Percentiles rank a stretch among this genome's conserved stretches.
These are phyloP conservation scores for Myrmecophaga tridactyla DNA, from an alignment of 2,113 vertebrate species.

Conservation along the genomic window DNA sequence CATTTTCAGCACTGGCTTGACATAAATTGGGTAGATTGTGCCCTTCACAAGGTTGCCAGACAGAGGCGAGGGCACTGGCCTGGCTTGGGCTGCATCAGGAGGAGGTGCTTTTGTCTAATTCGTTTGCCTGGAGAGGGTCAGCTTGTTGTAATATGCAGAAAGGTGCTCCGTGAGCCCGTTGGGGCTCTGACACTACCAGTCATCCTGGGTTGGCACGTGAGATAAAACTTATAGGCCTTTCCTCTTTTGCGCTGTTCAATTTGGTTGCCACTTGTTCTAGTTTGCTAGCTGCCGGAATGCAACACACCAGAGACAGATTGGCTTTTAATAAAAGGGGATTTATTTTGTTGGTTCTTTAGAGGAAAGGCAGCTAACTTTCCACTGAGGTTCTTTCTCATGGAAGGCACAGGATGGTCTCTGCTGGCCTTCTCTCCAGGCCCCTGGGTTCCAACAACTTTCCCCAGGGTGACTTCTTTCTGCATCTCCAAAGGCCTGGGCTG, in stretches of 20 bases:
- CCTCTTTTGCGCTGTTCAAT: background rate
- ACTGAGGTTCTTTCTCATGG: no score
- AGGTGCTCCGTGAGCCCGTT: background rate
- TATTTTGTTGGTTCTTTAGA: no score
- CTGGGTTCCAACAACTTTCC: no score
- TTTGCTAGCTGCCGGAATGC: no score
- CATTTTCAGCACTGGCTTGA: background rate
- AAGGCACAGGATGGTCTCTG: no score
- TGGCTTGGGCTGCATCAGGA: background rate
- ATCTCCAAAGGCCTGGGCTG: no score
- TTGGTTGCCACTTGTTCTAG: no score
- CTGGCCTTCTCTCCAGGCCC: no score
- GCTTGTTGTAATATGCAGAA: constrained; percentile 20
- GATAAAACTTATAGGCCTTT: constrained; percentile 27
- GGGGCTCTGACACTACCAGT: background rate
- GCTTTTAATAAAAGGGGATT: no score
- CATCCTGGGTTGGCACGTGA: background rate
- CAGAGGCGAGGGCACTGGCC: background rate
- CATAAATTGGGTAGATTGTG: background rate
- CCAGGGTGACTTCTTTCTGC: no score
- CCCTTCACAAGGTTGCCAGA: background rate
- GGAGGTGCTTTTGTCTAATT: background rate
- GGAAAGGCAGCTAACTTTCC: no score
- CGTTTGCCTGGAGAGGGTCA: background rate
- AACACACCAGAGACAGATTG: no score